phyloP scores from a whole-genome alignment of 2,888 invertebrate genomes.

The Lysandra bellargus region DNA sequence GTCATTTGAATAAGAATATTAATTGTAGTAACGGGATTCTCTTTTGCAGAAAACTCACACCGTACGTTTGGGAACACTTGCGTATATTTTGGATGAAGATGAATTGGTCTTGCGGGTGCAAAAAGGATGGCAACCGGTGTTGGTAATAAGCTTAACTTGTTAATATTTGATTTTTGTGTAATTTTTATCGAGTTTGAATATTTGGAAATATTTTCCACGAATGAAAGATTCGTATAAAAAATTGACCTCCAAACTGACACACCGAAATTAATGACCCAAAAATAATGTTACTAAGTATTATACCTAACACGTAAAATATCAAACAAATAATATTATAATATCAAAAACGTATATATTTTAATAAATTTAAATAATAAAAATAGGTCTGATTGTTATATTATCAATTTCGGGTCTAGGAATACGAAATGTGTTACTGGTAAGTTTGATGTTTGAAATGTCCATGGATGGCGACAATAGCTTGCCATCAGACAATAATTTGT shows the following conservation, averaged over 20 bases:
- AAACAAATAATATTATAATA: too few species aligned
- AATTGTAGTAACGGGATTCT: conserved; percentile 3
- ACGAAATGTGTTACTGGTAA: too few species aligned
- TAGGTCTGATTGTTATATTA: too few species aligned
- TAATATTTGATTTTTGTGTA: background rate
- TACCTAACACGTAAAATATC: too few species aligned
- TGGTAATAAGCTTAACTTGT: conserved; percentile 49
- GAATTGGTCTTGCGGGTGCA: conserved; percentile 61
- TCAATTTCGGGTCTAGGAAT: too few species aligned
- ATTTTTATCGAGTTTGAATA: background rate
- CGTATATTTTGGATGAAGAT: conserved; percentile 64
- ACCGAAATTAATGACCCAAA: background rate
- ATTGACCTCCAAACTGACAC: background rate
- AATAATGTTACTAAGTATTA: too few species aligned
- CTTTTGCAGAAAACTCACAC: conserved; percentile 55
- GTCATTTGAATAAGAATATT: background rate
- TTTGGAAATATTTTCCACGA: background rate
- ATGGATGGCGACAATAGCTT: too few species aligned
- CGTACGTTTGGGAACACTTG: conserved; percentile 62
- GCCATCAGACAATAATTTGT: too few species aligned
- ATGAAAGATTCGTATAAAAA: background rate
- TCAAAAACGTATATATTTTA: too few species aligned
- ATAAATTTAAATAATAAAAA: too few species aligned
- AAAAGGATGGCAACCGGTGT: conserved; percentile 62
- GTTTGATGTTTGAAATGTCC: too few species aligned